Conservation (phyloP, 1,140 invertebrate species). For the Psilanteris sp. region DNA sequence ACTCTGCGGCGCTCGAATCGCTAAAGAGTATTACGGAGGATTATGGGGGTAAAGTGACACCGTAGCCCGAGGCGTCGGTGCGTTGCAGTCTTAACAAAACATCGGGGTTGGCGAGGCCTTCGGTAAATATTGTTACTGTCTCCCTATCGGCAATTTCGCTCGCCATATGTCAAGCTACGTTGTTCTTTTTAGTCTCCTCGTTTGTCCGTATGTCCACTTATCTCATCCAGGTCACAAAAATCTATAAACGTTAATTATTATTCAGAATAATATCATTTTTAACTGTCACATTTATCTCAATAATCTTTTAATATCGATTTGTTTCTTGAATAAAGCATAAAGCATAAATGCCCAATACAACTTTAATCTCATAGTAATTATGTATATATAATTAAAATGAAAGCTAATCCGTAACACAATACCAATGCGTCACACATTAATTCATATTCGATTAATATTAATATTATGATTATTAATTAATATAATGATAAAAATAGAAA, state of each 20-base stretch:
- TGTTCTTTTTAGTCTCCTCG: conserved; percentile 74
- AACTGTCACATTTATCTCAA: conserved; percentile 16
- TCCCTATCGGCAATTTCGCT: conserved; percentile 75
- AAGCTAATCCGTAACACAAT: too few species aligned
- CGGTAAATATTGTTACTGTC: conserved; percentile 80
- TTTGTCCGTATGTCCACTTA: conserved; percentile 55
- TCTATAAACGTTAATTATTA: conserved; percentile 53
- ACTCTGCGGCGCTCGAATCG: conserved; percentile 68
- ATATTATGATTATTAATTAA: too few species aligned
- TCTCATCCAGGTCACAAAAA: conserved; percentile 46
- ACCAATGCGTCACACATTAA: too few species aligned
- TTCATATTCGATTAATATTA: too few species aligned
- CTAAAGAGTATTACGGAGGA: conserved; percentile 76
- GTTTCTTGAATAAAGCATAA: too few species aligned
- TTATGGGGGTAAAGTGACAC: conserved; percentile 74
- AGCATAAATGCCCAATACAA: too few species aligned
- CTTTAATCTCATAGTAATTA: too few species aligned
- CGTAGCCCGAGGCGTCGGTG: conserved; percentile 67
- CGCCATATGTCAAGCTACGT: conserved; percentile 76
- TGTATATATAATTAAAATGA: too few species aligned
- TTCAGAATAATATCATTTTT: not conserved
- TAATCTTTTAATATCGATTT: conserved; percentile 59
- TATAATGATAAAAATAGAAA: too few species aligned
- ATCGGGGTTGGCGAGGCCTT: conserved; percentile 72
- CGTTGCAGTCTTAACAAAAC: conserved; percentile 79